Conservation (phyloP, 2,888 invertebrate genomes). For the Thera britannica region DNA sequence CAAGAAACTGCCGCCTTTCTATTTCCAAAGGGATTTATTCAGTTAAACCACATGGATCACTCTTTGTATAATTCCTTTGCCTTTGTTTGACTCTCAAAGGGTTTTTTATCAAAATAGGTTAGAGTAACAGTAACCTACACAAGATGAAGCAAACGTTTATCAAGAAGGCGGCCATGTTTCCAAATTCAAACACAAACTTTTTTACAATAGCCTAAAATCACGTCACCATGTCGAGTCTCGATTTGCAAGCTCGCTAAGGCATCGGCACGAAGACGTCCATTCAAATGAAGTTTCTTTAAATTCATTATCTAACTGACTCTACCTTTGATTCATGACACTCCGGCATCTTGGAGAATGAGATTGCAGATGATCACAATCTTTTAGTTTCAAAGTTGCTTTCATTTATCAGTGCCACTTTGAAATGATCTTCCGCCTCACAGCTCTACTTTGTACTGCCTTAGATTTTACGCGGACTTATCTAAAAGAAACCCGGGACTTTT, state of each 20-base stretch:
- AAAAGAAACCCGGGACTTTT: constrained; percentile 11
- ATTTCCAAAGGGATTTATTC: no score
- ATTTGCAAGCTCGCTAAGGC: background rate
- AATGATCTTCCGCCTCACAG: constrained; percentile 32
- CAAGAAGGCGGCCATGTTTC: no score
- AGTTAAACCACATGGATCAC: no score
- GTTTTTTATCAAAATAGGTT: no score
- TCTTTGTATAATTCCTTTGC: no score
- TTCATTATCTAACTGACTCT: constrained; percentile 1
- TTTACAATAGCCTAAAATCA: no score
- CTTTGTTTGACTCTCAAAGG: no score
- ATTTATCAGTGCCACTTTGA: constrained; percentile 36
- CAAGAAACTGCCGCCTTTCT: no score
- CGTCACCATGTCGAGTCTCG: background rate
- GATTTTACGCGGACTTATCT: constrained; percentile 19
- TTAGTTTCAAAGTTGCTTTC: constrained; percentile 27
- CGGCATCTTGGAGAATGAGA: constrained; percentile 29
- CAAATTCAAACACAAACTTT: no score
- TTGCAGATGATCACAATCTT: constrained; percentile 35
- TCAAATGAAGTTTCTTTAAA: background rate
- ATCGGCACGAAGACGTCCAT: background rate
- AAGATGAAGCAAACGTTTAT: no score
- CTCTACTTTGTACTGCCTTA: constrained; percentile 21
- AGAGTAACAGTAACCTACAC: no score
- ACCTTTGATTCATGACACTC: constrained; percentile 26